phyloP scores from a whole-genome alignment of 30 jellyfish, hydroid and myxozoan genomes.

The Sanderia malayensis region DNA sequence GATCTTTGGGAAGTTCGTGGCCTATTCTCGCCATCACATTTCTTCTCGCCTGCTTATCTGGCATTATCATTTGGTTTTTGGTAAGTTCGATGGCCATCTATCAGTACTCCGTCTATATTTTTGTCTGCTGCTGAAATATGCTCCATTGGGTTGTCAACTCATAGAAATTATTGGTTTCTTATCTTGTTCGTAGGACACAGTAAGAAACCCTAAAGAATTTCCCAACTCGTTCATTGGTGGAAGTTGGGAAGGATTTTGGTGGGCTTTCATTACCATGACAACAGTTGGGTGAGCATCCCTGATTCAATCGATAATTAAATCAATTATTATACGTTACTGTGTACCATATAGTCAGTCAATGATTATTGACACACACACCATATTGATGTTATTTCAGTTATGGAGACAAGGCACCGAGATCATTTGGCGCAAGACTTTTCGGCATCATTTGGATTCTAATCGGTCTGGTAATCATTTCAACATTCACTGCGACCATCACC shows the following conservation, averaged over 20 bases:
- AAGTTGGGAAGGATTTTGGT: conserved; percentile 98
- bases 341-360: no score
- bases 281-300: conserved; percentile 82
- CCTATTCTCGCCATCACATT: conserved; percentile 92
- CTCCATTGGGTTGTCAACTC: no score
- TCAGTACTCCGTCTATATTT: no score
- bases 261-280: conserved; percentile 98
- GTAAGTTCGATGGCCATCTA: conserved; percentile 68
- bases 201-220: conserved; percentile 87
- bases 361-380: no score
- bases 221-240: conserved; percentile 93
- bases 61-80: conserved; percentile 92
- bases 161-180: neutral
- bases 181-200: conserved; percentile 72
- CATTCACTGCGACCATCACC: conserved; percentile 93
- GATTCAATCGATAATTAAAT: no score
- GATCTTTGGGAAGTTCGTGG: conserved; percentile 90
- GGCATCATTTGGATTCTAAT: conserved; percentile 87
- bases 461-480: conserved; percentile 88
- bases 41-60: conserved; percentile 84
- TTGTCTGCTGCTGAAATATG: no score
- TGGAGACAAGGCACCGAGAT: conserved; percentile 95
- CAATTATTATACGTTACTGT: no score
- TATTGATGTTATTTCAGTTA: no score
- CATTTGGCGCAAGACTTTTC: conserved; percentile 75